A percentile compares a stretch with the other conserved stretches of the same genome.
phyloP scores from a whole-genome alignment of 2,113 vertebrate genomes.

The Malurus elegans region DNA sequence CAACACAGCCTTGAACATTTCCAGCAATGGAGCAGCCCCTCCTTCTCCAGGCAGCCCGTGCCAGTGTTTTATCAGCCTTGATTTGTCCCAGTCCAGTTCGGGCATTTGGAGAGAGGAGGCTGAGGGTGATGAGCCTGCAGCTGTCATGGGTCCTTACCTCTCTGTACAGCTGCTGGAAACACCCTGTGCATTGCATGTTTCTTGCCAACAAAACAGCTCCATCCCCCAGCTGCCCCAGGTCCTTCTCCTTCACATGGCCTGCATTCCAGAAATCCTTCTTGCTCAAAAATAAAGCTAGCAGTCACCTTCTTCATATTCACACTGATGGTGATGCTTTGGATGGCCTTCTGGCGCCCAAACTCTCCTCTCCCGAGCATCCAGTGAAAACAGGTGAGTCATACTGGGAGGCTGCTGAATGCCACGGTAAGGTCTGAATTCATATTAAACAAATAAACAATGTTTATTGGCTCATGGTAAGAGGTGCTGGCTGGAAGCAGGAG shows the following conservation, averaged over 20 bases:
- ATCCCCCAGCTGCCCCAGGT: neutral
- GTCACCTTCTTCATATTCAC: neutral
- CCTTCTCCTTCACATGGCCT: neutral
- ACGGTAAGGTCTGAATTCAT: neutral
- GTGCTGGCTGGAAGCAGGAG: neutral
- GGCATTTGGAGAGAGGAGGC: neutral
- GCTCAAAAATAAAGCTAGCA: neutral
- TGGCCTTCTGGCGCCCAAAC: neutral
- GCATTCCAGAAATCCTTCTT: neutral
- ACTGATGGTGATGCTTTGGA: neutral
- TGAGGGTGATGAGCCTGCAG: neutral
- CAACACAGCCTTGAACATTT: too few species aligned
- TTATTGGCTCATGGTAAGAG: neutral
- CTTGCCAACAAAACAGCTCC: neutral
- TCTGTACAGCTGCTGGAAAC: neutral
- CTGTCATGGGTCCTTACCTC: neutral
- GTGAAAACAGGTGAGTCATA: rapidly evolving
- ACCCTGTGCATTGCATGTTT: too few species aligned
- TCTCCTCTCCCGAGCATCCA: neutral
- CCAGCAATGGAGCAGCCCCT: neutral
- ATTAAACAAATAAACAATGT: neutral
- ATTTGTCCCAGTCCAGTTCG: rapidly evolving
- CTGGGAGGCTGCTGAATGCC: neutral
- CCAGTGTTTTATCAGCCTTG: neutral
- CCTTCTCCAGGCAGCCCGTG: neutral